A percentile compares a stretch with the other conserved stretches of the same genome.
phyloP scores from a whole-genome alignment of 2,888 invertebrate genomes.

The Ditula angustiorana region DNA sequence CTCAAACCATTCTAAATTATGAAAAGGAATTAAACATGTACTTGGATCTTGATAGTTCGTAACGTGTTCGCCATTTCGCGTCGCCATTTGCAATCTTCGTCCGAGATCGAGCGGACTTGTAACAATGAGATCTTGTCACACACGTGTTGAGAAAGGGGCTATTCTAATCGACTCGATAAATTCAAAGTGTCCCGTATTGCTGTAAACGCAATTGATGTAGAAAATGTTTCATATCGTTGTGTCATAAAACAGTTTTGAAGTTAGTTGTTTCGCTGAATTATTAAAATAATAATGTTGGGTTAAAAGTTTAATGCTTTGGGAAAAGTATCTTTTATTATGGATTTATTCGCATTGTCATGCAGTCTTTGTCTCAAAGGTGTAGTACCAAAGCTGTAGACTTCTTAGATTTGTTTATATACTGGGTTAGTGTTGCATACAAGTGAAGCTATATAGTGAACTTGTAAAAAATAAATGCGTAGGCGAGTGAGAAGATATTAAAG shows the following conservation, averaged over 20 bases:
- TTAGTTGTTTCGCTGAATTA: neutral
- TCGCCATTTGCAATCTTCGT: slow-evolving; percentile 59
- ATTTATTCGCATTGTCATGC: no score
- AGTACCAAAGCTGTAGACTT: no score
- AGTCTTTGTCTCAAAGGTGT: no score
- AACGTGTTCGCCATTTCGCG: slow-evolving; percentile 61
- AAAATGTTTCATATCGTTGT: neutral
- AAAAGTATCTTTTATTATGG: no score
- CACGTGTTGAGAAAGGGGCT: slow-evolving; percentile 61
- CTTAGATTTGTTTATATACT: no score
- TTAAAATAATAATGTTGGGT: neutral
- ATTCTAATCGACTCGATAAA: slow-evolving; percentile 49
- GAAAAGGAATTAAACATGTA: slow-evolving; percentile 47
- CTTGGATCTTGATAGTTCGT: slow-evolving; percentile 52
- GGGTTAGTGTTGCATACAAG: no score
- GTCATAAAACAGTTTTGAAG: neutral
- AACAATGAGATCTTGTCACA: slow-evolving; percentile 81
- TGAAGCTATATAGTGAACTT: no score
- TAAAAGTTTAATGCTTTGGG: no score
- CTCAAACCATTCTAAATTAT: slow-evolving; percentile 46
- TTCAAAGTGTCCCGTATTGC: neutral
- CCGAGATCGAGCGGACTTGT: slow-evolving; percentile 56
- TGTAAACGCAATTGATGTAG: neutral
- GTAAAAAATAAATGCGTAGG: no score
- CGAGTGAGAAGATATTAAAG: no score